Evolutionary conservation across 2,888 invertebrate species (phyloP).

Genomic region (Dynastes tityus): DNA sequence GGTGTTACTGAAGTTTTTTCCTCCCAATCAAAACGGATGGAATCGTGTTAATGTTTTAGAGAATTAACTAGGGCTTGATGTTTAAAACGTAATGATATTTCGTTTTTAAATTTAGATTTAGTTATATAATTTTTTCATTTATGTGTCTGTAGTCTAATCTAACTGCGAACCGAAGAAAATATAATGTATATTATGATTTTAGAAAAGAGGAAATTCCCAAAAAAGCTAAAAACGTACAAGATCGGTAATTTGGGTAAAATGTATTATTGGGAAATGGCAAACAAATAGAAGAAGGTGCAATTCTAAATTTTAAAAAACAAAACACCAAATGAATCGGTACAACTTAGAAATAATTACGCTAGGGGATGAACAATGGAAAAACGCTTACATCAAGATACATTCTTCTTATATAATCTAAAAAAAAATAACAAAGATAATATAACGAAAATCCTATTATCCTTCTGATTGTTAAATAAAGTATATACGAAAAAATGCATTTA

Average conservation of each 20-base stretch:
- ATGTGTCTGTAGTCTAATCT: too few species aligned
- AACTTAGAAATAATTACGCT: conserved; percentile 2
- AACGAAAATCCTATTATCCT: neutral
- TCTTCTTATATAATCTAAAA: neutral
- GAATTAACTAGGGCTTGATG: too few species aligned
- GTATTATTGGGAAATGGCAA: too few species aligned
- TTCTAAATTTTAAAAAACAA: conserved; percentile 14
- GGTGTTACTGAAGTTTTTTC: too few species aligned
- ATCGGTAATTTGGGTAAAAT: too few species aligned
- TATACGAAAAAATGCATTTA: neutral
- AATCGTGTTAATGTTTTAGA: too few species aligned
- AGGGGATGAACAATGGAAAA: neutral
- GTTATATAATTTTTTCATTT: too few species aligned
- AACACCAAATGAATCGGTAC: neutral
- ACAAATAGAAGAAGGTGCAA: neutral
- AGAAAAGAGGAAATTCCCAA: neutral
- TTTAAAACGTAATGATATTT: too few species aligned
- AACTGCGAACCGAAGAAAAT: too few species aligned
- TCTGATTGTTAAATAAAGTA: conserved; percentile 3
- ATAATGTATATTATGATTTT: conserved; percentile 15
- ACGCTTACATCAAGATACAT: neutral
- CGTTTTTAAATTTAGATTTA: too few species aligned
- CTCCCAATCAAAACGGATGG: too few species aligned
- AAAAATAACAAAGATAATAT: neutral
- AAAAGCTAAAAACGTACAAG: neutral